phyloP scores from a whole-genome alignment of 2,888 invertebrate species.

The Lepidonotus clava region DNA sequence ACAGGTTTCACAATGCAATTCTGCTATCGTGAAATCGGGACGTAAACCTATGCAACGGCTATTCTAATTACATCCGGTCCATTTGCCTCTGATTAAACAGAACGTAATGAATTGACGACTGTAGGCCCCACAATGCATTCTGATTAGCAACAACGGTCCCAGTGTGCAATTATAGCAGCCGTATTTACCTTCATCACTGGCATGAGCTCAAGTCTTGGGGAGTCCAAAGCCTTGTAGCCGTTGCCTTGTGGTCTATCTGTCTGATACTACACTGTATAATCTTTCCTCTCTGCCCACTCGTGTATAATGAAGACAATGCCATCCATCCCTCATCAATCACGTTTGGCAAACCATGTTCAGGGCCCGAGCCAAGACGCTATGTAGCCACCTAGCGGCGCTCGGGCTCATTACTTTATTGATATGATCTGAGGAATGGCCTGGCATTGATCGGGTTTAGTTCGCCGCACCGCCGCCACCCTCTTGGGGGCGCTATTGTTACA shows the following conservation, averaged over 20 bases:
- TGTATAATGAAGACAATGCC: neutral
- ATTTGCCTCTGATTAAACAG: neutral
- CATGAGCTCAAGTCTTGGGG: too few relatives aligned
- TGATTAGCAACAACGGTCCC: neutral
- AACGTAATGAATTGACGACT: neutral
- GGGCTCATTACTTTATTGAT: constrained; percentile 39
- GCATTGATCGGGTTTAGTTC: constrained; percentile 30
- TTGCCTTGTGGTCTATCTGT: neutral
- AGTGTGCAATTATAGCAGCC: neutral
- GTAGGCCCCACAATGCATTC: neutral
- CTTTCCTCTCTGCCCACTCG: neutral
- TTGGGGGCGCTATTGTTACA: neutral
- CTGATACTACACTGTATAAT: neutral
- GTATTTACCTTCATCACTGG: neutral
- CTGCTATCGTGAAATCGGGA: neutral
- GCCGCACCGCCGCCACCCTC: neutral
- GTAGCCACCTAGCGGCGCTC: neutral
- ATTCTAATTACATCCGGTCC: neutral
- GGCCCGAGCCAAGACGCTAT: neutral
- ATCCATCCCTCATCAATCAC: neutral
- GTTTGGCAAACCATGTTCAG: neutral
- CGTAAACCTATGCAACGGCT: too few relatives aligned
- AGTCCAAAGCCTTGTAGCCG: too few relatives aligned
- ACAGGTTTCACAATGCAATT: neutral
- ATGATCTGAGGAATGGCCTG: constrained; percentile 16